Percentiles rank a stretch among this genome's conserved stretches.
Evolutionary conservation across 37 sponge, comb jelly and placozoan genomes (phyloP).

Genomic region (Tethya wilhelma): DNA sequence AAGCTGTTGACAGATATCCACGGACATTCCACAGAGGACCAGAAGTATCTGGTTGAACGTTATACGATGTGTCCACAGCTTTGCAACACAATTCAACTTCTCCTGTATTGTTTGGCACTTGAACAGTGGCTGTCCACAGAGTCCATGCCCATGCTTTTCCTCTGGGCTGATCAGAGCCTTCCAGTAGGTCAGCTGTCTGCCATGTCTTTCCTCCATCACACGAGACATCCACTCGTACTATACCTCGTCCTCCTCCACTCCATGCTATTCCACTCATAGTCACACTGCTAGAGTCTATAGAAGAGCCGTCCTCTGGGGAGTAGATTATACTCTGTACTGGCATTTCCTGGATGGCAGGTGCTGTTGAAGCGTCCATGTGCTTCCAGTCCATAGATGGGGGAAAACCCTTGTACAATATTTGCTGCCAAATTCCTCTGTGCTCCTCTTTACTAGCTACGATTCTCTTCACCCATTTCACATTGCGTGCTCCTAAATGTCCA

Average conservation of each 20-base stretch:
- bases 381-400: conserved; percentile 60
- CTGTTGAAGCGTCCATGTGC: conserved; percentile 53
- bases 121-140: conserved; percentile 75
- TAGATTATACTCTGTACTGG: conserved; percentile 82
- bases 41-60: conserved; percentile 83
- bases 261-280: conserved; percentile 83
- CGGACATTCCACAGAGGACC: conserved; percentile 90
- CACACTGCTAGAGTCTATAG: conserved; percentile 11
- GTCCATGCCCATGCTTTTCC: conserved; percentile 85
- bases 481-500: conserved; percentile 92
- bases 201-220: conserved; percentile 85
- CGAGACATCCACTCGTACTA: conserved; percentile 89
- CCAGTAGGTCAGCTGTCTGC: conserved; percentile 42
- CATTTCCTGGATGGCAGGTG: conserved; percentile 79
- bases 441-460: conserved; percentile 76
- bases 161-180: conserved; percentile 16
- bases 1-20: conserved; percentile 85
- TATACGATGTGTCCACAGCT: conserved; percentile 83
- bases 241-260: conserved; percentile 87
- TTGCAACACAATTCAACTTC: conserved; percentile 69
- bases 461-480: conserved; percentile 89
- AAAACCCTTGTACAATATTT: conserved; percentile 88
- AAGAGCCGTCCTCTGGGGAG: conserved; percentile 68
- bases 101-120: conserved; percentile 22
- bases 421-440: conserved; percentile 85